Base-by-base conservation (phyloP, 2,797 vertebrate genomes). In the Protonibea diacanthus region DNA sequence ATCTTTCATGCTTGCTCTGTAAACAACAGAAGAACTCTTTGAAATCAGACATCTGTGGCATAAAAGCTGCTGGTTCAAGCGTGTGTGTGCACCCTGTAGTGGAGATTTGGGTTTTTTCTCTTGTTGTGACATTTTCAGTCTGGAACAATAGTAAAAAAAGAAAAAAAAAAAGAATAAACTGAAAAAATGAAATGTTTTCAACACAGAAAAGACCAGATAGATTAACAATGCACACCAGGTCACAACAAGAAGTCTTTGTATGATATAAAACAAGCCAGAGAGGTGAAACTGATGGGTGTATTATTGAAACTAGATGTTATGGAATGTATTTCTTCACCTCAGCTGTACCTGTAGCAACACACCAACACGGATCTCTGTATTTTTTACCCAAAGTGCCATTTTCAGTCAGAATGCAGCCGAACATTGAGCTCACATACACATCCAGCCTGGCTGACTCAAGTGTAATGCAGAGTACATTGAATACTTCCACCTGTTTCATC, bases 401-500 rank as follows among this genome's bases (percentile, higher is more conserved):
- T 58, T 38, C 21, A 3, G 10, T 33, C 2, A 25, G 17, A 47
- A 15, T 56, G 29, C 59, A 21, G 40, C 15, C 40, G 9, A 5
- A 57, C 27, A 53, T n/a, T 3, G 71, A 44, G 42, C 66, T 33
- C n/a, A 45, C 42, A 45, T 18, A 56, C 21, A 13, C 27, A 29
- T 77, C 47, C 63, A 66, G 47, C 21, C 9, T 14, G 10, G 79
- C 17, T 38, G 47, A 71, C 51, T 80, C 27, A 14, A 48, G 44
- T 70, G 9, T 4, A 12, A 29, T 20, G 27, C 42, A 21, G 61
- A 76, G 23, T n/a, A 3, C 40, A 42, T 20, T 48, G n/a, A 84
- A 83, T 18, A 25, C 68, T 68, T 86, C 78, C 76, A 66, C 74
- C 82, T 81, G 66, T 76, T 84, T 48, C 65, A 74, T 81, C 76